Base-by-base conservation (phyloP, 2,888 invertebrate species). In the Micropterix aruncella region DNA sequence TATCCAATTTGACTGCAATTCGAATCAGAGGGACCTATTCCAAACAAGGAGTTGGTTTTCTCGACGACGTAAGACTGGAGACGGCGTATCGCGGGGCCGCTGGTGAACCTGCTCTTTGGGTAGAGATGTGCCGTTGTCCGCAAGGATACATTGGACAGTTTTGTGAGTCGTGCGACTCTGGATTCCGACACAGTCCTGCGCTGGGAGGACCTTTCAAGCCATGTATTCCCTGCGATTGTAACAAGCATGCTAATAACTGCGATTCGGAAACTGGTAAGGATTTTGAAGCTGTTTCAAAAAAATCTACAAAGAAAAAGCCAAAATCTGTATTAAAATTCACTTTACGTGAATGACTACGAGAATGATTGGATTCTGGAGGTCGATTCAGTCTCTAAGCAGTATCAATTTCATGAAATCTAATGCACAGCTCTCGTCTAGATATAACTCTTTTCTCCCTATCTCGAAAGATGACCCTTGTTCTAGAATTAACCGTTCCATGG, bases 121-220 rank as follows among this genome's bases (percentile, higher is more conserved):
- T 97, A 17, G 97, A 97, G 61, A 83, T 84, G 56, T 97, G 97
- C 58, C 80, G 84, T 2, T 97, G 97, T 57, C 90, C 90, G 0
- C 73, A 74, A 55, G 86, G 80, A 0, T 93, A 90, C 52, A 80
- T 93, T 1, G 93, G 96, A 0, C 94, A 96, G 62, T 95, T 90
- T 61, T 99, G 99, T 57, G 97, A 99, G 63, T 92, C 92, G 1
- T 99, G 99, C 60, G 89, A 88, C 0, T 90, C 95, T 0, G 96
- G 96, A 1, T 99, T 80, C 60, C 82, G 93, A 41, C 91, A 97
- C 53, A 89, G 89, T 51, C 90, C 91, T 0, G 83, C 90, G 0
- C 81, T 83, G 51, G 93, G 95, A 0, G 96, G 96, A 2, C 88
- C 94, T 0, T 94, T 95, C 59, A 88, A 91, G 50, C 80, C 82